Evolutionary conservation across 2,113 vertebrate genomes (phyloP), one percentile per base, ranked within the genome.

Genomic region (Chaetodon auriga): DNA sequence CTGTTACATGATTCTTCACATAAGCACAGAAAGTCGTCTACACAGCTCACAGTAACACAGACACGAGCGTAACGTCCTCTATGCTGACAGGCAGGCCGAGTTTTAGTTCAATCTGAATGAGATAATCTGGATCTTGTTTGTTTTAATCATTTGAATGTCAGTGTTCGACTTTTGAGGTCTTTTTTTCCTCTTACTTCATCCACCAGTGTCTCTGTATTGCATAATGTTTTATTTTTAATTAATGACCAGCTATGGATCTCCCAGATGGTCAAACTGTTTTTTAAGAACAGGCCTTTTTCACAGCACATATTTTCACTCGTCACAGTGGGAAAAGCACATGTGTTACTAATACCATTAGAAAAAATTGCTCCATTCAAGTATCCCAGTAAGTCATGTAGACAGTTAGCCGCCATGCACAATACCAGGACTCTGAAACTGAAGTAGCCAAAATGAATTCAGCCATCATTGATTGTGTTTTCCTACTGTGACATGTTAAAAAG

Each of bases 1-100:
- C 8, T 65, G n/a, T 36, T 30, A 71, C 21, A 9, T 58, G 16
- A 73, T 23, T 77, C 36, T 45, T 81, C 30, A 41, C 23, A 48
- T 38, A 2, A 48, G 21, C 43, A 80, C 41, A 51, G 16, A 55
- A 46, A 51, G 18, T 60, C 2, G 30, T 53, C 30, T 4, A 57
- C 5, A 12, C 25, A 25, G 0, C 3, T 21, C 18, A 4, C 41
- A 51, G 46, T 55, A 58, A 66, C 21, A 48, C 41, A 53, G 7
- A 41, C 2, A 5, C 48, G 54, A 18, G n/a, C 15, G n/a, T n/a
- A n/a, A n/a, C n/a, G n/a, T n/a, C n/a, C n/a, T n/a, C n/a, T n/a
- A n/a, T n/a, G n/a, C n/a, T 10, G 58, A 53, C 36, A 81, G 55
- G 19, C 66, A 48, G 45, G 16, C 21, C 7, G 15, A 14, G 30